These are phyloP conservation scores for Zenarchopterus dispar DNA, from an alignment of 2,797 vertebrate species.

Conservation along the genomic window DNA sequence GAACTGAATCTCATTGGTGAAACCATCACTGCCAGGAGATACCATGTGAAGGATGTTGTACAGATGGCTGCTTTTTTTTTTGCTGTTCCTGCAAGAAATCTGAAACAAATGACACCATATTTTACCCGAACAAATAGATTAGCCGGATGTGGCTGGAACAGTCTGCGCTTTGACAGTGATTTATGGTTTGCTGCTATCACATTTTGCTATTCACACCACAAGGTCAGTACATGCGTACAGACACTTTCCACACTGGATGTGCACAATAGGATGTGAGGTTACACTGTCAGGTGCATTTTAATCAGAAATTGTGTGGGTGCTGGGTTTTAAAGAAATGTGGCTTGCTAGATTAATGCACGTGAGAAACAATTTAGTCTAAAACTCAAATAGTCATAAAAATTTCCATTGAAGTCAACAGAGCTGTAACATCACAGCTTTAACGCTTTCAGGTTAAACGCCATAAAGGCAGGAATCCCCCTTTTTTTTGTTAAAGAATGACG, in stretches of 20 bases:
- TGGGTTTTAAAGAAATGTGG: slow-evolving; percentile 4
- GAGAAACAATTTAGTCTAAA: background rate
- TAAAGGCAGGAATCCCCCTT: no score
- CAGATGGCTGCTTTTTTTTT: slow-evolving; percentile 33
- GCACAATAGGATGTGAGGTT: slow-evolving; percentile 15
- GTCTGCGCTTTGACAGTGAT: slow-evolving; percentile 79
- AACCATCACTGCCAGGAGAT: slow-evolving; percentile 13
- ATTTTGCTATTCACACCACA: slow-evolving; percentile 66
- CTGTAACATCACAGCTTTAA: background rate
- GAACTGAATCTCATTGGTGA: slow-evolving; percentile 3
- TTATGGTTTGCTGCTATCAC: slow-evolving; percentile 72
- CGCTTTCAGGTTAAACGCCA: no score
- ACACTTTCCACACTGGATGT: slow-evolving; percentile 41
- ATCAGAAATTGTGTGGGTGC: background rate
- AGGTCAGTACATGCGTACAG: slow-evolving; percentile 68
- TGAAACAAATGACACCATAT: slow-evolving; percentile 73
- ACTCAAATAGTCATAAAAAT: slow-evolving; percentile 10
- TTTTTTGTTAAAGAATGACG: slow-evolving; percentile 19
- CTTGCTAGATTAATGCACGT: background rate
- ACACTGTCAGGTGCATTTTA: slow-evolving; percentile 10
- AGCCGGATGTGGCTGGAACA: slow-evolving; percentile 67
- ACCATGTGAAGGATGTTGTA: slow-evolving; percentile 36
- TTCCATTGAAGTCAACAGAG: slow-evolving; percentile 7
- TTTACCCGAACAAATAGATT: slow-evolving; percentile 80
- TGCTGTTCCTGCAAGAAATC: slow-evolving; percentile 70